phyloP scores from a whole-genome alignment of 2,888 invertebrate species.

The Cactoblastis cactorum region DNA sequence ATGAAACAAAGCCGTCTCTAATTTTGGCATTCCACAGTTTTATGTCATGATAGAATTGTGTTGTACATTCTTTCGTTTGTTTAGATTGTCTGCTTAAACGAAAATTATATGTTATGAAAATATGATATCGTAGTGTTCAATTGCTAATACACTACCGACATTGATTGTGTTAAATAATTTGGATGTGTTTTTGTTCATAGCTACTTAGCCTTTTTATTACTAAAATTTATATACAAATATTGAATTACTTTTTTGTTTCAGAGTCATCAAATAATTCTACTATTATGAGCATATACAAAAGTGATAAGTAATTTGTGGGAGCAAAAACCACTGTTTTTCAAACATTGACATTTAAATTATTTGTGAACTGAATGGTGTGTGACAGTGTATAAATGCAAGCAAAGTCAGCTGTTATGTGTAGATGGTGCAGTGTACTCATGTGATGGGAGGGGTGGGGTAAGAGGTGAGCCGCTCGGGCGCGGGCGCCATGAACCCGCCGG shows the following conservation, averaged over 20 bases:
- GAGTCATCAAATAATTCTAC: constrained; percentile 10
- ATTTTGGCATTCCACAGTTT: constrained; percentile 73
- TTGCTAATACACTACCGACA: not conserved
- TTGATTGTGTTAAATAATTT: not conserved
- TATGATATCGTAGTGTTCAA: not conserved
- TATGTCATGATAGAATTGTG: constrained; percentile 60
- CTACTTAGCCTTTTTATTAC: not conserved
- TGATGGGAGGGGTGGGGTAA: constrained; percentile 78
- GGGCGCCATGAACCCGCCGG: constrained; percentile 83
- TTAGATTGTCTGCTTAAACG: constrained; percentile 11
- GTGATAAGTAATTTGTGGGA: constrained; percentile 11
- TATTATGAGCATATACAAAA: constrained; percentile 17
- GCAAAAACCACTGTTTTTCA: constrained; percentile 12
- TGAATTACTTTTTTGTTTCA: constrained; percentile 17
- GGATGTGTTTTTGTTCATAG: not conserved
- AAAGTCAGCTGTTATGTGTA: constrained; percentile 48
- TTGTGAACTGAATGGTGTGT: constrained; percentile 23
- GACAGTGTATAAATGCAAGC: constrained; percentile 39
- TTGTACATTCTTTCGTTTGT: constrained; percentile 33
- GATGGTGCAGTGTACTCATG: constrained; percentile 54
- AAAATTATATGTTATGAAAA: constrained; percentile 5
- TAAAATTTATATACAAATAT: not conserved
- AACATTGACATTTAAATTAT: not conserved
- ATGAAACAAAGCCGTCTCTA: constrained; percentile 61
- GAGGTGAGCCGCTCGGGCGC: constrained; percentile 75